Evolutionary conservation across 2,113 vertebrate genomes (phyloP).

Genomic region (Harpagus bidentatus): DNA sequence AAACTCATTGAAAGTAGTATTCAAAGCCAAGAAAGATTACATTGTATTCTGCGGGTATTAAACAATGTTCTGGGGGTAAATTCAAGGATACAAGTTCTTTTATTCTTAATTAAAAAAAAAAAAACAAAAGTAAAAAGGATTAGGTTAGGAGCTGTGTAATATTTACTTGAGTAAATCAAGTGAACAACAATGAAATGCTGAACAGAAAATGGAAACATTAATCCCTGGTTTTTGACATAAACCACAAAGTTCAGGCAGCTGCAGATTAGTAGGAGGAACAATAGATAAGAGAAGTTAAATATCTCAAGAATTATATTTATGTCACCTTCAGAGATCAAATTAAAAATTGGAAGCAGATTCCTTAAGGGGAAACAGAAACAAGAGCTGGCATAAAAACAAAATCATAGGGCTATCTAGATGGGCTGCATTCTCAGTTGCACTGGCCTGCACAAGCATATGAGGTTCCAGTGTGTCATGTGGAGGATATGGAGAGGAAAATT

Average conservation of each 20-base stretch:
- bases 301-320: neutral
- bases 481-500: constrained; percentile 65
- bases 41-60: constrained; percentile 4
- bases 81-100: neutral
- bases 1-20: neutral
- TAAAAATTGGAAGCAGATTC: neutral
- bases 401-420: neutral
- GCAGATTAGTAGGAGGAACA: neutral
- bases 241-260: neutral
- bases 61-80: neutral
- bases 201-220: neutral
- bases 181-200: neutral
- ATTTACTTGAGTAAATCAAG: neutral
- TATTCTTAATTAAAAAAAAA: neutral
- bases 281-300: neutral
- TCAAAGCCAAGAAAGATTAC: constrained; percentile 46
- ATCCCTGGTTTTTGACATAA: neutral
- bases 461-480: constrained; percentile 30
- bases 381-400: neutral
- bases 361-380: neutral
- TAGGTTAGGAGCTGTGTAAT: neutral
- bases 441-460: neutral
- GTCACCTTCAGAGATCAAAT: neutral
- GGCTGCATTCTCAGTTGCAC: neutral
- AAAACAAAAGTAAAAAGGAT: neutral